A percentile compares a stretch with the other conserved stretches of the same genome.
These are phyloP conservation scores for Leptinotarsa juncta DNA, from an alignment of 2,888 invertebrate species.

Conservation along the genomic window DNA sequence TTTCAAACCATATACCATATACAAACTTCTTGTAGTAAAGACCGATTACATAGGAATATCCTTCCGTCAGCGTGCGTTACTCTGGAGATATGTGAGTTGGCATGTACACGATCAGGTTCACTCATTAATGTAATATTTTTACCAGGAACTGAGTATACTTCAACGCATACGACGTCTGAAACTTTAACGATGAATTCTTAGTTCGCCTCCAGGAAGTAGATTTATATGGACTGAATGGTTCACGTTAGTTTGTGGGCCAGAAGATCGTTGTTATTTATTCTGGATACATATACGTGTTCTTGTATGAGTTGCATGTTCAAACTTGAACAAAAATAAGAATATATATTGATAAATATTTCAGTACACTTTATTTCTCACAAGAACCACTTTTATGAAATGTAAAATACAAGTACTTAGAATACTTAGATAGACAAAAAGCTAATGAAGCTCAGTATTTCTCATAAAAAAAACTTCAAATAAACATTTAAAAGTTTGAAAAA, in stretches of 20 bases:
- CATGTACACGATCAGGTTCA: conserved; percentile 39
- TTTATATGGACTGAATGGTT: conserved; percentile 3
- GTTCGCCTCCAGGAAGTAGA: conserved; percentile 17
- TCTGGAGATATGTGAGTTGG: conserved; percentile 43
- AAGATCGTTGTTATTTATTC: neutral
- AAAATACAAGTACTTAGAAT: no score
- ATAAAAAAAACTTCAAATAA: no score
- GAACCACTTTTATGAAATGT: no score
- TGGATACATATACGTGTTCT: neutral
- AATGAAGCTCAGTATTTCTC: no score
- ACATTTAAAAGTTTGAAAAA: no score
- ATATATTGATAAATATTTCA: no score
- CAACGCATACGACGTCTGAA: conserved; percentile 37
- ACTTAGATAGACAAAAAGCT: no score
- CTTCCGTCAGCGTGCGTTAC: conserved; percentile 41
- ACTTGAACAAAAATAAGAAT: no score
- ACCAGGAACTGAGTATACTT: conserved; percentile 26
- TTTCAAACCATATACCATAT: conserved; percentile 12
- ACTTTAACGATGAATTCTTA: conserved; percentile 28
- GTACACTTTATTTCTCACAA: no score
- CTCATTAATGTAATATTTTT: conserved; percentile 42
- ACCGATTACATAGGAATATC: conserved; percentile 27
- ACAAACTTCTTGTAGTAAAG: conserved; percentile 2
- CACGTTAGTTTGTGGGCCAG: conserved; percentile 1
- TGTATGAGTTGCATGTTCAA: neutral